Conservation (phyloP, 2,797 vertebrate genomes). For the Sebastolobus alascanus region DNA sequence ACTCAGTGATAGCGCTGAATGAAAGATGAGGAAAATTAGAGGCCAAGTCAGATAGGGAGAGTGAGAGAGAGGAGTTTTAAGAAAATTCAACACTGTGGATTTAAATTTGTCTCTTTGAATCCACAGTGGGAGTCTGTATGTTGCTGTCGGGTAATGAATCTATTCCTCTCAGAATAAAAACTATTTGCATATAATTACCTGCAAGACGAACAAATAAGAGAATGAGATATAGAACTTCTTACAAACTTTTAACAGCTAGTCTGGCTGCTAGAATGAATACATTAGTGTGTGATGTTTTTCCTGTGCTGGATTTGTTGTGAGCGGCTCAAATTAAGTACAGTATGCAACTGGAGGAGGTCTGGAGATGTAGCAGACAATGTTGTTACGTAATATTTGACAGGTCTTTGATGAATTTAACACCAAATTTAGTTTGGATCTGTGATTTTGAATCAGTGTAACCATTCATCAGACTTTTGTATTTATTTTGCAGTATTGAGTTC, state of each 20-base stretch:
- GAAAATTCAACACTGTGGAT: constrained; percentile 27
- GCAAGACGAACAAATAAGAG: neutral
- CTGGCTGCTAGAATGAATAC: too few species aligned
- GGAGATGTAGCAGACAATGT: neutral
- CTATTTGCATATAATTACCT: neutral
- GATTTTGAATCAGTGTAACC: neutral
- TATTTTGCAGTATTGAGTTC: neutral
- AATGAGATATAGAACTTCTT: too few species aligned
- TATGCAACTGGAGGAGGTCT: neutral
- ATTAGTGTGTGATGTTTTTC: neutral
- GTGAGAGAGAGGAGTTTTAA: constrained; percentile 1
- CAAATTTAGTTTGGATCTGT: neutral
- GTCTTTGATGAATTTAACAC: neutral
- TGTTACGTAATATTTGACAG: neutral
- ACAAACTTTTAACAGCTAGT: too few species aligned
- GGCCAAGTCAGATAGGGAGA: constrained; percentile 10
- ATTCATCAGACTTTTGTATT: neutral
- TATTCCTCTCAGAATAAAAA: neutral
- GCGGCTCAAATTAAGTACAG: neutral
- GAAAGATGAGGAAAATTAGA: constrained; percentile 25
- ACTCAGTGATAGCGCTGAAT: neutral
- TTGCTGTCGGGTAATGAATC: neutral
- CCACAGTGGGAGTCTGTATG: neutral
- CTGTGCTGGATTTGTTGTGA: neutral
- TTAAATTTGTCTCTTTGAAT: constrained; percentile 19